A percentile compares a stretch with the other conserved stretches of the same genome.
phyloP scores from a whole-genome alignment of 1,140 invertebrate genomes.

The Saccostrea glomerata region DNA sequence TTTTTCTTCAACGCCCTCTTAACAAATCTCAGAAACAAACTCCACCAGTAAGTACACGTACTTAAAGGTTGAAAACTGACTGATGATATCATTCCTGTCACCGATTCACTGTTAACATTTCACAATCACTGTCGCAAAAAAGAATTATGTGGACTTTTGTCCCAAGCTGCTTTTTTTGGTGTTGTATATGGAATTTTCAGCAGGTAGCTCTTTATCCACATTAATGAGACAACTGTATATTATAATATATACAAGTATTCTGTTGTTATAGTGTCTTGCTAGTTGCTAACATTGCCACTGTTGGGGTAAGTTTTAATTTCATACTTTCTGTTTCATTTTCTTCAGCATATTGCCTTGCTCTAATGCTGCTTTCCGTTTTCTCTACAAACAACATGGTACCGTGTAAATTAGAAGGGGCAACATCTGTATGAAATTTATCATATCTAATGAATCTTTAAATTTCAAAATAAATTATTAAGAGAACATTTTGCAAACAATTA shows the following conservation, averaged over 20 bases:
- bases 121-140: neutral
- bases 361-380: conserved; percentile 80
- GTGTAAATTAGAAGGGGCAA: neutral
- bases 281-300: neutral
- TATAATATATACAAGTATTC: neutral
- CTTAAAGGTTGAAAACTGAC: no score
- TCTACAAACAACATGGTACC: conserved; percentile 72
- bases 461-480: no score
- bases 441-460: no score
- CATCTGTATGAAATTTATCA: neutral
- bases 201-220: no score
- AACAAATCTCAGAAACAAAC: no score
- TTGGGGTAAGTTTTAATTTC: conserved; percentile 22
- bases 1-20: no score
- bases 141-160: neutral
- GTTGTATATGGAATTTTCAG: neutral
- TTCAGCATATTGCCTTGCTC: conserved; percentile 80
- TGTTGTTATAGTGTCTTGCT: neutral
- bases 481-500: no score
- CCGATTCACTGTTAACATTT: neutral
- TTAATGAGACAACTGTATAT: no score
- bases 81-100: no score
- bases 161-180: neutral
- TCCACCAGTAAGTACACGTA: no score
- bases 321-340: conserved; percentile 80